These are phyloP conservation scores for Anthopleura sola DNA, from an alignment of 64 coral and sea anemone genomes.

Conservation along the genomic window DNA sequence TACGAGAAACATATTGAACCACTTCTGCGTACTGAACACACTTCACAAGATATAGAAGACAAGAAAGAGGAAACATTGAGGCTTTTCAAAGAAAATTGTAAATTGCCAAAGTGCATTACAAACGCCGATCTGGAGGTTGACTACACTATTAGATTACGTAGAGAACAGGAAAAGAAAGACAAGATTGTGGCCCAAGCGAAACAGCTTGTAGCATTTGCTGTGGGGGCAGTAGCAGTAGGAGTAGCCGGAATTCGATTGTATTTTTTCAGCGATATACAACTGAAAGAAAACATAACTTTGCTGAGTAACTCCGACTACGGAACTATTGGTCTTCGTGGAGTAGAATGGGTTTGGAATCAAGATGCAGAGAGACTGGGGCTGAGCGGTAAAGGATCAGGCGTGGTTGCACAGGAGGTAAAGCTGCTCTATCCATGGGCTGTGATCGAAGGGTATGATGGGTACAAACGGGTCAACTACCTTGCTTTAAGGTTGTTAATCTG, in stretches of 20 bases:
- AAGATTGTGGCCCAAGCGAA: too few relatives aligned
- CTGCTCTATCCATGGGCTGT: slow-evolving; percentile 44
- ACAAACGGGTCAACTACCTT: slow-evolving; percentile 31
- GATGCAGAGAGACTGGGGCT: slow-evolving; percentile 40
- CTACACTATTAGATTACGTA: background rate
- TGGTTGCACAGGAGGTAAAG: slow-evolving; percentile 59
- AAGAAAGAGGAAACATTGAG: background rate
- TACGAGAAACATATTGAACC: background rate
- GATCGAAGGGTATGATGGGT: slow-evolving; percentile 21
- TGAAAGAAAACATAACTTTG: slow-evolving; percentile 47
- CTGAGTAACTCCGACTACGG: slow-evolving; percentile 25
- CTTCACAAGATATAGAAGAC: background rate
- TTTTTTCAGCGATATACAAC: slow-evolving; percentile 14
- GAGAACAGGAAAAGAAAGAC: background rate
- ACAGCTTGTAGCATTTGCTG: too few relatives aligned
- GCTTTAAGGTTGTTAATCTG: background rate
- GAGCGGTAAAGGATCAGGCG: slow-evolving; percentile 32
- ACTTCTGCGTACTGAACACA: background rate
- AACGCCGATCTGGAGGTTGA: too few relatives aligned
- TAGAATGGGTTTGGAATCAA: slow-evolving; percentile 65
- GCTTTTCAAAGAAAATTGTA: background rate
- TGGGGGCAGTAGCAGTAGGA: too few relatives aligned
- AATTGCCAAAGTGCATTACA: too few relatives aligned
- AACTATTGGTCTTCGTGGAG: slow-evolving; percentile 34
- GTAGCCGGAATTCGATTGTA: too few relatives aligned